These are phyloP conservation scores for Centropristis striata DNA, from an alignment of 2,113 vertebrate species.

Conservation along the genomic window DNA sequence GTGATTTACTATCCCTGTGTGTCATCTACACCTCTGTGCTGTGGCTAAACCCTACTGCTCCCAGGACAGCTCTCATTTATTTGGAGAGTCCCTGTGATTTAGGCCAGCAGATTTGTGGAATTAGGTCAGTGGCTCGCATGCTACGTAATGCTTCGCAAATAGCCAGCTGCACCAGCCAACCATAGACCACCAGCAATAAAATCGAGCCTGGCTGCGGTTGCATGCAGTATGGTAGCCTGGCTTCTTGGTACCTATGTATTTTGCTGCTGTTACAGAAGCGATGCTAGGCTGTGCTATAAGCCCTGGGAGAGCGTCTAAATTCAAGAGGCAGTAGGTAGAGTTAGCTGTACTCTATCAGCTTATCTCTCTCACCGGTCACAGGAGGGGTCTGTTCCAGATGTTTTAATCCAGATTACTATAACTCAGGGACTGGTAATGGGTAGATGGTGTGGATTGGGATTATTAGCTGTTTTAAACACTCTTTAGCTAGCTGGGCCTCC, in stretches of 20 bases:
- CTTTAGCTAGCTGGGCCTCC: conserved; percentile 31
- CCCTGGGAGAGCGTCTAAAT: neutral
- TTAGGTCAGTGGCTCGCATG: conserved; percentile 81
- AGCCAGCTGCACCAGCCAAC: conserved; percentile 59
- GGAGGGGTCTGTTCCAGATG: conserved; percentile 56
- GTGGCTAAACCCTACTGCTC: conserved; percentile 60
- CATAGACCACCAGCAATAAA: conserved; percentile 11
- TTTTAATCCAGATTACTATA: conserved; percentile 77
- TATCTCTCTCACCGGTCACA: conserved; percentile 37
- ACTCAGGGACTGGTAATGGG: conserved; percentile 56
- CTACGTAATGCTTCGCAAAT: conserved; percentile 72
- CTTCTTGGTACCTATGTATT: neutral
- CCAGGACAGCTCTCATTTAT: conserved; percentile 75
- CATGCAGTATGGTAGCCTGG: conserved; percentile 12
- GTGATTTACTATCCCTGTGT: conserved; percentile 46
- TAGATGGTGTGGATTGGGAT: conserved; percentile 67
- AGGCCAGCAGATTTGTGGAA: conserved; percentile 84
- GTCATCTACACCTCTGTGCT: conserved; percentile 66
- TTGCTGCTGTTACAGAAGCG: neutral
- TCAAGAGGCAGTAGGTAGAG: conserved; percentile 24
- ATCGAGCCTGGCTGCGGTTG: neutral
- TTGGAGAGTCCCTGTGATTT: conserved; percentile 79
- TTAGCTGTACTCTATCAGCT: conserved; percentile 28
- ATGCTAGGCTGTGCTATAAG: neutral
- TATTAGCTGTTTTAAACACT: conserved; percentile 74